Evolutionary conservation across 1,140 invertebrate species (phyloP).

Genomic region (Cardiocondyla obscurior): DNA sequence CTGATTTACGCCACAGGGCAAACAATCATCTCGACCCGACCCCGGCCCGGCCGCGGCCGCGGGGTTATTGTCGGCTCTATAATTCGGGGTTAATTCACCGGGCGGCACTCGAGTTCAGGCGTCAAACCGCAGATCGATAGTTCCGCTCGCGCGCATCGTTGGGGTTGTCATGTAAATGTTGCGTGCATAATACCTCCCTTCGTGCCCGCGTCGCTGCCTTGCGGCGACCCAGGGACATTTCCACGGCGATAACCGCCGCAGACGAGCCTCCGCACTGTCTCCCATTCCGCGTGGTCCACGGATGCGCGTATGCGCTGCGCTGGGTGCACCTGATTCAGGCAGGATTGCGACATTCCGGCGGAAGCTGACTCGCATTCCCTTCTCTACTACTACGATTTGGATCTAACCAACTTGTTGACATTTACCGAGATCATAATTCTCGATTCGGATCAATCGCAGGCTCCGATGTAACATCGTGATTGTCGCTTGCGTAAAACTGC

Average conservation of each 20-base stretch:
- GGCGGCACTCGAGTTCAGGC: slow-evolving; percentile 79
- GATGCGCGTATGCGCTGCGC: slow-evolving; percentile 12
- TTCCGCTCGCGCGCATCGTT: slow-evolving; percentile 72
- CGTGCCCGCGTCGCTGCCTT: slow-evolving; percentile 53
- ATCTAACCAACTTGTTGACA: neutral
- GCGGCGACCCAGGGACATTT: slow-evolving; percentile 68
- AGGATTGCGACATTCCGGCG: slow-evolving; percentile 22
- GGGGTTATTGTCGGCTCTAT: slow-evolving; percentile 82
- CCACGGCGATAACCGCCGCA: slow-evolving; percentile 49
- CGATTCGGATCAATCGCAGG: neutral
- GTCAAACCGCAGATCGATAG: slow-evolving; percentile 83
- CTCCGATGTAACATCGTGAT: neutral
- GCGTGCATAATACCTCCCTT: slow-evolving; percentile 68
- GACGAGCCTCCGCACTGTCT: slow-evolving; percentile 16
- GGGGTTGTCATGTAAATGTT: slow-evolving; percentile 82
- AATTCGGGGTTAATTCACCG: slow-evolving; percentile 83
- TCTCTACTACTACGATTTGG: too few relatives aligned
- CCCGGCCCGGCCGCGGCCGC: neutral
- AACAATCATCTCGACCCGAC: slow-evolving; percentile 67
- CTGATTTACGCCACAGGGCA: slow-evolving; percentile 80
- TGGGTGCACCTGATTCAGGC: slow-evolving; percentile 37
- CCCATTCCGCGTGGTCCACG: slow-evolving; percentile 5
- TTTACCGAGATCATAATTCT: neutral
- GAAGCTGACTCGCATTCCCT: neutral
- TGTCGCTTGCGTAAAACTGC: neutral